Evolutionary conservation across 2,888 invertebrate species (phyloP).

Genomic region (Leuctra nigra): DNA sequence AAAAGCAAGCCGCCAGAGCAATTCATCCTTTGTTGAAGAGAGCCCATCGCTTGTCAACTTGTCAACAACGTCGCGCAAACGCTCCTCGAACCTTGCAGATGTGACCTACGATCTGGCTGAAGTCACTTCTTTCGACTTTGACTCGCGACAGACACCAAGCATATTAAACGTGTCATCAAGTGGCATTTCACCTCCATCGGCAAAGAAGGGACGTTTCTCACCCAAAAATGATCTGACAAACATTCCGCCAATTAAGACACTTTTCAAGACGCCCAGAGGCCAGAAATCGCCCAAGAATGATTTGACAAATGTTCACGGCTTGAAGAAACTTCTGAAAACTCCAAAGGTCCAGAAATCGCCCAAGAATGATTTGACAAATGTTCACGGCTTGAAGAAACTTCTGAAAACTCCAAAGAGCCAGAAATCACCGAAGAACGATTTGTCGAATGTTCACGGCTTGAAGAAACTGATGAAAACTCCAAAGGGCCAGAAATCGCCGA

Average conservation of each 20-base stretch:
- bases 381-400: constrained; percentile 41
- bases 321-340: constrained; percentile 38
- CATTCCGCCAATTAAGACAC: constrained; percentile 40
- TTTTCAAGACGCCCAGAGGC: constrained; percentile 34
- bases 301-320: constrained; percentile 40
- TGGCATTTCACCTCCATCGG: constrained; percentile 36
- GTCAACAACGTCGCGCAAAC: background rate
- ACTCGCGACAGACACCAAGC: constrained; percentile 21
- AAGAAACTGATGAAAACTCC: constrained; percentile 36
- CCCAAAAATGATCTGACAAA: constrained; percentile 41
- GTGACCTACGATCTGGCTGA: background rate
- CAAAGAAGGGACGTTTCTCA: constrained; percentile 38
- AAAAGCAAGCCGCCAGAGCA: too few species aligned
- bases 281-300: constrained; percentile 39
- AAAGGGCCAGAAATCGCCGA: constrained; percentile 35
- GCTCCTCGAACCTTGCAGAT: too few species aligned
- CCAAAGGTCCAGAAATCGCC: too few species aligned
- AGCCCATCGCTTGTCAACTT: background rate
- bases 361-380: constrained; percentile 42
- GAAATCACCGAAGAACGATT: constrained; percentile 39
- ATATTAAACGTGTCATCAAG: constrained; percentile 24
- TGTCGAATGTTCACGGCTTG: constrained; percentile 42
- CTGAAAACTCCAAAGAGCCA: constrained; percentile 35
- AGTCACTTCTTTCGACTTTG: constrained; percentile 23
- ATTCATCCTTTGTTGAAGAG: background rate